Percentiles rank a stretch among this genome's conserved stretches.
Conservation (phyloP, 2,888 invertebrate genomes). For the Drosophila algonquin region DNA sequence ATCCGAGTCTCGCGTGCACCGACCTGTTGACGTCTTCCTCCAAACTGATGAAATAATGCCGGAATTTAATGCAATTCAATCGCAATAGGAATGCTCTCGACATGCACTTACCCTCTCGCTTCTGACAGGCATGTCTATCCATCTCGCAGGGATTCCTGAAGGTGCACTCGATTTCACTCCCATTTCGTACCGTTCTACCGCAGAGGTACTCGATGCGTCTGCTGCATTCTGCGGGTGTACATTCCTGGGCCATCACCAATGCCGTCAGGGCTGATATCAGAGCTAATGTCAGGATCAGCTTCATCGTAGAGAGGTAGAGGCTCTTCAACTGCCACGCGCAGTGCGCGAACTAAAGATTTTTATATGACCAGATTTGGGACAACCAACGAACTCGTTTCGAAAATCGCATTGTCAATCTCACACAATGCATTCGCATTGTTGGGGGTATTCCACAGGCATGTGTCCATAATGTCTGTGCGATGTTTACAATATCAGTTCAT, state of each 20-base stretch:
- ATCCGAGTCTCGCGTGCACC: slow-evolving; percentile 35
- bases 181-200: slow-evolving; percentile 28
- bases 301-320: slow-evolving; percentile 11
- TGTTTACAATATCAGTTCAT: not conserved
- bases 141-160: slow-evolving; percentile 32
- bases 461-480: not conserved
- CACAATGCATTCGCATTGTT: slow-evolving; percentile 16
- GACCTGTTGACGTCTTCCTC: slow-evolving; percentile 34
- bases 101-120: slow-evolving; percentile 24
- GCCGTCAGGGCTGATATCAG: not conserved
- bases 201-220: slow-evolving; percentile 17
- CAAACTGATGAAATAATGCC: slow-evolving; percentile 27
- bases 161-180: slow-evolving; percentile 27
- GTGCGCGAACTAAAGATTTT: slow-evolving; percentile 6
- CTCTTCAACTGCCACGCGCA: slow-evolving; percentile 15
- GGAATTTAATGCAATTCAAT: not conserved
- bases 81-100: not conserved
- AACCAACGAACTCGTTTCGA: slow-evolving; percentile 13
- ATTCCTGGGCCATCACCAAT: not conserved
- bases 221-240: not conserved
- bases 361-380: slow-evolving; percentile 31
- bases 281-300: slow-evolving; percentile 8
- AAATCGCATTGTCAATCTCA: slow-evolving; percentile 10
- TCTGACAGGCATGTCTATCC: slow-evolving; percentile 29
- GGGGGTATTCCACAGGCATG: slow-evolving; percentile 2